These are phyloP conservation scores for Meles meles DNA, from an alignment of 2,113 vertebrate genomes.

Conservation along the genomic window DNA sequence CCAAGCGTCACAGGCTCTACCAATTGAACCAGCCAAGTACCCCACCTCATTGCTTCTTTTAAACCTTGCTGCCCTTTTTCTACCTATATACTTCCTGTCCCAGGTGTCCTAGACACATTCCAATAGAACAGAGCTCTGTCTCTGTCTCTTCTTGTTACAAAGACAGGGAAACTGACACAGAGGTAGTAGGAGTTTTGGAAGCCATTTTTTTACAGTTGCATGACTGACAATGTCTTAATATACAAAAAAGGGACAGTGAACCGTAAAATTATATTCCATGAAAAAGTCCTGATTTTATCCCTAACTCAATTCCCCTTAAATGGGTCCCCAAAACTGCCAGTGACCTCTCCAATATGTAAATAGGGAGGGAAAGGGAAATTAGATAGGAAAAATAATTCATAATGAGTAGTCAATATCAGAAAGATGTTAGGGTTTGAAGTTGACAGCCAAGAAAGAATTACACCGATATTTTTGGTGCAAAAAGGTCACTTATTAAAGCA, in stretches of 20 bases:
- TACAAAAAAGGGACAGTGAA: neutral
- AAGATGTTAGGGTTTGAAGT: neutral
- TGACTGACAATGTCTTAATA: neutral
- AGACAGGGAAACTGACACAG: neutral
- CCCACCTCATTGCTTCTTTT: neutral
- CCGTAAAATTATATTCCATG: neutral
- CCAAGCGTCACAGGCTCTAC: neutral
- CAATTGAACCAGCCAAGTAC: neutral
- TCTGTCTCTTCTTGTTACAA: neutral
- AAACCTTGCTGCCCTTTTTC: neutral
- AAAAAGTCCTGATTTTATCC: neutral
- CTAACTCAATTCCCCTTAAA: neutral
- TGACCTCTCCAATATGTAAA: neutral
- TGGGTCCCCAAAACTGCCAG: neutral
- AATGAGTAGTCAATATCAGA: neutral
- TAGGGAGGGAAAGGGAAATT: neutral
- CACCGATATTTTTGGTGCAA: neutral
- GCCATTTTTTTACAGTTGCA: neutral
- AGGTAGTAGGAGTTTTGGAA: neutral
- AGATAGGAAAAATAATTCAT: neutral
- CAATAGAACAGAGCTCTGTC: neutral
- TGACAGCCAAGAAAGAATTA: neutral
- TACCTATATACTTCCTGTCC: neutral
- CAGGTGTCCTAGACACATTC: neutral
- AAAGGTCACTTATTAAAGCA: neutral